A percentile compares a stretch with the other conserved stretches of the same genome.
phyloP scores from a whole-genome alignment of 2,113 vertebrate species.

The Ictalurus punctatus region DNA sequence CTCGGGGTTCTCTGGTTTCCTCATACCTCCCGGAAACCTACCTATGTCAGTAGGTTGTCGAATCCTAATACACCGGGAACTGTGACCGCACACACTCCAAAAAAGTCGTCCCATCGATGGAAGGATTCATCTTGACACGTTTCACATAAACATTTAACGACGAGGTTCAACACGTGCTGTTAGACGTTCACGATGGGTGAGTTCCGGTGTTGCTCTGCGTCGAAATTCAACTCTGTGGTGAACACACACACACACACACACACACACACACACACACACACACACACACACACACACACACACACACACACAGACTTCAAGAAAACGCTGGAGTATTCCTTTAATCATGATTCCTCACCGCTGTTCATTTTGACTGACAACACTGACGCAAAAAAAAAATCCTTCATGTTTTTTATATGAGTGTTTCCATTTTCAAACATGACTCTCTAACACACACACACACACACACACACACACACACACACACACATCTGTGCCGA shows the following conservation, averaged over 20 bases:
- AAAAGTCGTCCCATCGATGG: too few relatives aligned
- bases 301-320: background rate
- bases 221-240: background rate
- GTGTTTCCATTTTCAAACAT: background rate
- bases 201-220: too few relatives aligned
- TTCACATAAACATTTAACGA: too few relatives aligned
- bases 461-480: constrained; percentile 10
- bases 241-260: background rate
- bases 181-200: background rate
- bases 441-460: background rate
- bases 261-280: constrained; percentile 12
- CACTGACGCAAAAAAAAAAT: background rate
- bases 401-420: background rate
- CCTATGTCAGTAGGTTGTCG: too few relatives aligned
- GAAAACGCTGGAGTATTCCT: background rate
- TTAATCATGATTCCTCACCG: background rate
- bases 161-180: background rate
- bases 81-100: too few relatives aligned
- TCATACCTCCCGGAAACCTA: too few relatives aligned
- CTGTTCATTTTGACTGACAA: background rate
- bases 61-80: background rate
- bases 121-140: too few relatives aligned
- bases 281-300: constrained; percentile 7
- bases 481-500: constrained; percentile 40
- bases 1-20: too few relatives aligned